phyloP scores from a whole-genome alignment of 1,140 invertebrate genomes.

The Triops longicaudatus region DNA sequence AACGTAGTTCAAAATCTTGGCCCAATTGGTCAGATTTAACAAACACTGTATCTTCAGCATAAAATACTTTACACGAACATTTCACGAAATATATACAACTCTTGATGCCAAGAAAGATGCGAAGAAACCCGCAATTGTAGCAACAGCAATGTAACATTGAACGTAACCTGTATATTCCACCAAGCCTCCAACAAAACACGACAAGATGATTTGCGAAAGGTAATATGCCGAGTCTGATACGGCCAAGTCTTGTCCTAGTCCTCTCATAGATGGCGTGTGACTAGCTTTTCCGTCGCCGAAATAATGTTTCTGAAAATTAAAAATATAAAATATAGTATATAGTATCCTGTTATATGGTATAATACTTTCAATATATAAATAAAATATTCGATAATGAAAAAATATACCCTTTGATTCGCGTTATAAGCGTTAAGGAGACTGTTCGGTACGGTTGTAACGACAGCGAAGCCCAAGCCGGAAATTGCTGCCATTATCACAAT shows the following conservation, averaged over 20 bases:
- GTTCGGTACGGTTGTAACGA: constrained; percentile 44
- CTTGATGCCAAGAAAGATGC: background rate
- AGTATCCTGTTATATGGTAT: background rate
- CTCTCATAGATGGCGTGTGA: background rate
- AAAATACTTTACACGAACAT: no score
- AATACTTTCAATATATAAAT: background rate
- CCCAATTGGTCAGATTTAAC: no score
- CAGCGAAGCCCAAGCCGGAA: constrained; percentile 44
- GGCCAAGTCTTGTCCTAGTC: background rate
- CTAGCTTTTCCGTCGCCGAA: background rate
- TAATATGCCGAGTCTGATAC: background rate
- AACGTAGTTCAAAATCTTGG: no score
- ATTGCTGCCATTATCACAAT: constrained; percentile 41
- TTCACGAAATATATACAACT: background rate
- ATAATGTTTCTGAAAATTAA: background rate
- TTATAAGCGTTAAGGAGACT: constrained; percentile 44
- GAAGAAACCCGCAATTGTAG: background rate
- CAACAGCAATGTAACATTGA: background rate
- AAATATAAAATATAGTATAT: background rate
- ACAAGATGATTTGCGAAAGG: background rate
- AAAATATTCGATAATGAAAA: background rate
- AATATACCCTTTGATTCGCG: constrained; percentile 34
- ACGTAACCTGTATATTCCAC: constrained; percentile 1
- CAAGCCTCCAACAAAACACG: background rate
- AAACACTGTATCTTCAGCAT: no score